Conservation (phyloP, 2,113 vertebrate species). For the Nesoenas mayeri region DNA sequence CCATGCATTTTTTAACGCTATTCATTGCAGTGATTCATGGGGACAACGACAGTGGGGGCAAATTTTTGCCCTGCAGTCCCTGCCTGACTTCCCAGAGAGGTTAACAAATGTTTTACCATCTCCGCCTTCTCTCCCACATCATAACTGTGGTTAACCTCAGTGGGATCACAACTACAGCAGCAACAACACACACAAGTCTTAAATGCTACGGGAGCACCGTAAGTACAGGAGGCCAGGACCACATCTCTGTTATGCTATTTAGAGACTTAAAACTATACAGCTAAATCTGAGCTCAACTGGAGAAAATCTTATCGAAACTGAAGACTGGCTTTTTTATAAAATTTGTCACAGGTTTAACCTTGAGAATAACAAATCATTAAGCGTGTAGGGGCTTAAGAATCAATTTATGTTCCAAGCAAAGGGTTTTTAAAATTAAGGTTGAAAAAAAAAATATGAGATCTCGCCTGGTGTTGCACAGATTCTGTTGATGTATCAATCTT, state of each 20-base stretch:
- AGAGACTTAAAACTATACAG: constrained; percentile 38
- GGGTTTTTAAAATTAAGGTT: constrained; percentile 44
- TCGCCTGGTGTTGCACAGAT: background rate
- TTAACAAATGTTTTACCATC: constrained; percentile 7
- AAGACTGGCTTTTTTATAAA: constrained; percentile 30
- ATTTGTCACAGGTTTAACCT: constrained; percentile 62
- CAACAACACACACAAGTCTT: background rate
- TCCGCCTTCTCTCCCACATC: constrained; percentile 18
- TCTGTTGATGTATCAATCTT: constrained; percentile 66
- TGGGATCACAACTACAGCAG: background rate
- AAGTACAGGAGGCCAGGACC: background rate
- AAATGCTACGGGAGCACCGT: background rate
- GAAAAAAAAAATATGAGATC: background rate
- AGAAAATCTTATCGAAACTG: constrained; percentile 41
- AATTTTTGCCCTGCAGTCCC: background rate
- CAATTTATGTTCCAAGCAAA: constrained; percentile 54
- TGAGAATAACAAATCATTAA: constrained; percentile 65
- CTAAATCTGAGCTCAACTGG: background rate
- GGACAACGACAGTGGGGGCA: background rate
- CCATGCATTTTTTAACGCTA: background rate
- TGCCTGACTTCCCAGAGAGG: background rate
- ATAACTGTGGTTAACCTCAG: constrained; percentile 6
- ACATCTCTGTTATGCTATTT: background rate
- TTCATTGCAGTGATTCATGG: background rate
- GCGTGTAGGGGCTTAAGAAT: constrained; percentile 10